Conservation (phyloP, 2,113 vertebrate species). For the Sclerurus mexicanus region DNA sequence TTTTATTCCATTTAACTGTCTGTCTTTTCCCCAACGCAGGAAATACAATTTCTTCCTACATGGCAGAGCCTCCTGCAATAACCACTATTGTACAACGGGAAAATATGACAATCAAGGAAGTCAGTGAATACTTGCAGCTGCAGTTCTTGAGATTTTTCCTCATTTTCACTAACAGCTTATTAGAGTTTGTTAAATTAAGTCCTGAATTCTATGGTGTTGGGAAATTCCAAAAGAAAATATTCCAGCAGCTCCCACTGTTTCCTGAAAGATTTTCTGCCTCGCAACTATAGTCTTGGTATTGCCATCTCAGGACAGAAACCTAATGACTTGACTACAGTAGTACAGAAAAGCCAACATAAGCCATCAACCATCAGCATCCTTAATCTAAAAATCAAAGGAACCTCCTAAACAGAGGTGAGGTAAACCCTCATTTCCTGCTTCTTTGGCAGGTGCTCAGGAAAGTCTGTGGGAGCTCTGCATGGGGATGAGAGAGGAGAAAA, state of each 20-base stretch:
- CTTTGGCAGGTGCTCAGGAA: not conserved
- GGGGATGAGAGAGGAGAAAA: not conserved
- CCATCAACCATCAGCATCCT: not conserved
- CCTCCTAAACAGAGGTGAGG: not conserved
- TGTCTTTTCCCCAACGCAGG: not conserved
- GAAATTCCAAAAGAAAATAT: not conserved
- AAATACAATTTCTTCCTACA: not conserved
- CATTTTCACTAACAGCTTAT: not conserved
- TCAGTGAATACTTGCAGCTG: not conserved
- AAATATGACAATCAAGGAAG: conserved; percentile 24
- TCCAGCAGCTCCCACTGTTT: not conserved
- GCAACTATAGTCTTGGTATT: not conserved
- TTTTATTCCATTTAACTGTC: not conserved
- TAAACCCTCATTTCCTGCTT: not conserved
- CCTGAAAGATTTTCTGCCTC: not conserved
- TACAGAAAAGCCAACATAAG: not conserved
- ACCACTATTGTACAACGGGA: not conserved
- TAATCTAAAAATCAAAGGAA: not conserved
- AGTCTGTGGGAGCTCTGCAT: not conserved
- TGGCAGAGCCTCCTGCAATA: conserved; percentile 6
- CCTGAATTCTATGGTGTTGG: not conserved
- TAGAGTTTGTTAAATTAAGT: not conserved
- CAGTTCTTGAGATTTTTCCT: not conserved
- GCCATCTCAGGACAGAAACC: not conserved
- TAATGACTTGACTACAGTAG: not conserved